Evolutionary conservation across 1,140 invertebrate species (phyloP).

Genomic region (Probaryconus sp.): DNA sequence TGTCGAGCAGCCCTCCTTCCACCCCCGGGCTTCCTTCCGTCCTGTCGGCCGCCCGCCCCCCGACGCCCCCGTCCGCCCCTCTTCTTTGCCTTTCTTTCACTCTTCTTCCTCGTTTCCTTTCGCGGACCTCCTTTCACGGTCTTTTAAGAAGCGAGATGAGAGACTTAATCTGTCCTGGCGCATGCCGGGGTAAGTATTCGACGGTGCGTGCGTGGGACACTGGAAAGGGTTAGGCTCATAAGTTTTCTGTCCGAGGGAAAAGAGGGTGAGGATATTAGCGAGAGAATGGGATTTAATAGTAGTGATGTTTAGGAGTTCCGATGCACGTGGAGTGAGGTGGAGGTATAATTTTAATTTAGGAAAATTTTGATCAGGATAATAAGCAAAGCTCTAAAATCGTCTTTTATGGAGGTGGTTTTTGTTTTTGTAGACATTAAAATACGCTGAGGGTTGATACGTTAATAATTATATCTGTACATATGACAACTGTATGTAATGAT

Average conservation of each 20-base stretch:
- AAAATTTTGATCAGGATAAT: no score
- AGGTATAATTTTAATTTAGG: no score
- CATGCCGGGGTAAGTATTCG: constrained; percentile 15
- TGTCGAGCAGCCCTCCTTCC: constrained; percentile 41
- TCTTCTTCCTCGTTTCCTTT: constrained; percentile 27
- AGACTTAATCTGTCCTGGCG: constrained; percentile 47
- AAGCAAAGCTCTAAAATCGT: no score
- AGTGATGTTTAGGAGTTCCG: no score
- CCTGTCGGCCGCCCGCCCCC: constrained; percentile 58
- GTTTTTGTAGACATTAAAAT: no score
- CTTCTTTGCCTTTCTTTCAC: constrained; percentile 30
- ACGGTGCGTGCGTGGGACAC: constrained; percentile 43
- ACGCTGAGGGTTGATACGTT: no score
- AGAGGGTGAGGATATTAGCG: no score
- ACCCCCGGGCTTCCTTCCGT: constrained; percentile 40
- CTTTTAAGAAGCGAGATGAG: constrained; percentile 62
- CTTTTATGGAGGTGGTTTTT: no score
- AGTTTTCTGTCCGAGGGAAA: constrained; percentile 9
- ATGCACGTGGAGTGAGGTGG: no score
- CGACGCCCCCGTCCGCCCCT: constrained; percentile 18
- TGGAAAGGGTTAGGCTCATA: constrained; percentile 48
- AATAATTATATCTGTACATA: no score
- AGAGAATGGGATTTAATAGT: no score
- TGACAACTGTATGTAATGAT: no score
- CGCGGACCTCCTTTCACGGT: constrained; percentile 50